A percentile compares a stretch with the other conserved stretches of the same genome.
Conservation (phyloP, 2,113 vertebrate genomes). For the Podarcis muralis region DNA sequence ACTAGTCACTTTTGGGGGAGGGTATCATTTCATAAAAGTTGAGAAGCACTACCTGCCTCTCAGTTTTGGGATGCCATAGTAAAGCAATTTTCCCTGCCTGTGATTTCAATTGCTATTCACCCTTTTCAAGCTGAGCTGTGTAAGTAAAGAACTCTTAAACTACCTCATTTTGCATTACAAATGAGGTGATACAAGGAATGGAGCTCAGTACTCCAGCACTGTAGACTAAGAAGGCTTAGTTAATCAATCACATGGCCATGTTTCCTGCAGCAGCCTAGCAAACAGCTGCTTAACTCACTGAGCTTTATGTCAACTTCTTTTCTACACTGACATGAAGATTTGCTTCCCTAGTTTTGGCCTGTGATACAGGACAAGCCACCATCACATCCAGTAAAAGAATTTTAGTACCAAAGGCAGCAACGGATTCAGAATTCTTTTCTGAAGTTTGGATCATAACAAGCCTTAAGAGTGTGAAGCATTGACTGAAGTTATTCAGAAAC, state of each 20-base stretch:
- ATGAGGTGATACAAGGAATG: constrained; percentile 3
- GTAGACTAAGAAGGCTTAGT: neutral
- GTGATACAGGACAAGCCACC: neutral
- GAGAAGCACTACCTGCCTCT: neutral
- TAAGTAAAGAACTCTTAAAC: neutral
- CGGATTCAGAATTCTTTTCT: neutral
- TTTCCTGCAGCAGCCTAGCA: neutral
- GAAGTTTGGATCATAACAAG: neutral
- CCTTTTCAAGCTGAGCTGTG: neutral
- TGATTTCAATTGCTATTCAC: neutral
- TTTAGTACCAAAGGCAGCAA: neutral
- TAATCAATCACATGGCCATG: neutral
- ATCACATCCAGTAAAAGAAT: neutral
- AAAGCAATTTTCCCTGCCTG: neutral
- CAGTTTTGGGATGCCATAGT: neutral
- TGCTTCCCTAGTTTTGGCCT: neutral
- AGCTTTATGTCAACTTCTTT: neutral
- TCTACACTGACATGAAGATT: neutral
- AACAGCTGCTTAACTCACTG: neutral
- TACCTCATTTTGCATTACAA: constrained; percentile 2
- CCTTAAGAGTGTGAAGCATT: neutral
- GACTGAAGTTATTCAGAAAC: neutral
- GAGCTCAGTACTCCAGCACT: neutral
- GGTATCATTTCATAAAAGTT: neutral
- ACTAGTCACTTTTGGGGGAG: neutral